Evolutionary conservation across 1,140 invertebrate genomes (phyloP).

Genomic region (Heliothis virescens): DNA sequence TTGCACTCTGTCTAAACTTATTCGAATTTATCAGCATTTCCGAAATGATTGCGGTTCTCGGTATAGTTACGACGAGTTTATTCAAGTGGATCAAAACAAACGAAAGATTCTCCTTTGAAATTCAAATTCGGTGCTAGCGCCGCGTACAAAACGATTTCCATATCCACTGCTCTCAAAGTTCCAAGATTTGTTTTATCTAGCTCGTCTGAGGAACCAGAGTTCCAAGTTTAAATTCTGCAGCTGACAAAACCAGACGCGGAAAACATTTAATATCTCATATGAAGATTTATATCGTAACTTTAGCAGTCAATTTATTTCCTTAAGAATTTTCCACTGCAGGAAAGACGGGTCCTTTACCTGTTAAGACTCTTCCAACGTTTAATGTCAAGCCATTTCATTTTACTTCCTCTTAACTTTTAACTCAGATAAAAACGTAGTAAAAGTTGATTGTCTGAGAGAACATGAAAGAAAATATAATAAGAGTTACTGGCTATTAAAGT

Average conservation of each 20-base stretch:
- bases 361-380: conserved; percentile 42
- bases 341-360: conserved; percentile 18
- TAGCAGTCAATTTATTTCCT: conserved; percentile 22
- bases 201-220: neutral
- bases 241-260: neutral
- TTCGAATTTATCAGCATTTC: neutral
- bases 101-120: conserved; percentile 21
- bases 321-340: conserved; percentile 12
- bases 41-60: neutral
- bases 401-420: conserved; percentile 37
- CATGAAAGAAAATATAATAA: conserved; percentile 20
- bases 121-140: neutral
- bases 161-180: conserved; percentile 16
- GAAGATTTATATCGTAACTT: conserved; percentile 13
- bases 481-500: neutral
- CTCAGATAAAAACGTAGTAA: conserved; percentile 45
- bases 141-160: conserved; percentile 1
- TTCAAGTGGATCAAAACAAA: conserved; percentile 5
- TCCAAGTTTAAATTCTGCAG: neutral
- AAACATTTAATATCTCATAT: neutral
- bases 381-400: conserved; percentile 44
- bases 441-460: conserved; percentile 40
- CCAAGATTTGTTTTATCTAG: conserved; percentile 1
- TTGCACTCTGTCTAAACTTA: no score
- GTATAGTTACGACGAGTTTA: neutral